Evolutionary conservation across 2,888 invertebrate species (phyloP).

Genomic region (Melieria picta): DNA sequence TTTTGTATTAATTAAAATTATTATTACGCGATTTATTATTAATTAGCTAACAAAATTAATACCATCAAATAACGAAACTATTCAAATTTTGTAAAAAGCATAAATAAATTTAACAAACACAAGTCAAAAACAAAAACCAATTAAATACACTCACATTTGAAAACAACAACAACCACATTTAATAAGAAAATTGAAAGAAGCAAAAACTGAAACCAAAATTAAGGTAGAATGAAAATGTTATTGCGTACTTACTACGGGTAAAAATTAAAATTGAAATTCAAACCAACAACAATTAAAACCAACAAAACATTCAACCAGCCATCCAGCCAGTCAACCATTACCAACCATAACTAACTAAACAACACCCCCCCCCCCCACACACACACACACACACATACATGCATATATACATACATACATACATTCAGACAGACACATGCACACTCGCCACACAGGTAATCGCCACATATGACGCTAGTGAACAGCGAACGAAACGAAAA

Average conservation of each 20-base stretch:
- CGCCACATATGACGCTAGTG: slow-evolving; percentile 3
- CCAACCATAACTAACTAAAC: too few relatives aligned
- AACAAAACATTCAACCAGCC: too few relatives aligned
- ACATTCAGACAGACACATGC: not conserved
- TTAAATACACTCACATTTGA: slow-evolving; percentile 35
- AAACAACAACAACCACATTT: slow-evolving; percentile 21
- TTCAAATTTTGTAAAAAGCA: slow-evolving; percentile 41
- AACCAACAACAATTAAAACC: not conserved
- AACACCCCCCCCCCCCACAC: not conserved
- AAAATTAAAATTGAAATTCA: slow-evolving; percentile 1
- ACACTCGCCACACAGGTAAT: not conserved
- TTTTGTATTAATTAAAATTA: slow-evolving; percentile 19
- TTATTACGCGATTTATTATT: slow-evolving; percentile 5
- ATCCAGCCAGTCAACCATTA: too few relatives aligned
- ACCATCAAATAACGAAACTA: slow-evolving; percentile 34
- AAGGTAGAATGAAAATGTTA: slow-evolving; percentile 29
- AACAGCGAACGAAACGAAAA: slow-evolving; percentile 20
- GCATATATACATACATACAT: slow-evolving; percentile 2
- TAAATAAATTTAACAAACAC: slow-evolving; percentile 31
- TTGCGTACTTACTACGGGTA: slow-evolving; percentile 34
- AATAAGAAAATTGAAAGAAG: slow-evolving; percentile 26
- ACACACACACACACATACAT: not conserved
- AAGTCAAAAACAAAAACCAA: slow-evolving; percentile 33
- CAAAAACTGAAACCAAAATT: slow-evolving; percentile 7
- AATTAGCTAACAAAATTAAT: slow-evolving; percentile 23